Conservation (phyloP, 2,888 invertebrate genomes). For the Agapostemon virescens region DNA sequence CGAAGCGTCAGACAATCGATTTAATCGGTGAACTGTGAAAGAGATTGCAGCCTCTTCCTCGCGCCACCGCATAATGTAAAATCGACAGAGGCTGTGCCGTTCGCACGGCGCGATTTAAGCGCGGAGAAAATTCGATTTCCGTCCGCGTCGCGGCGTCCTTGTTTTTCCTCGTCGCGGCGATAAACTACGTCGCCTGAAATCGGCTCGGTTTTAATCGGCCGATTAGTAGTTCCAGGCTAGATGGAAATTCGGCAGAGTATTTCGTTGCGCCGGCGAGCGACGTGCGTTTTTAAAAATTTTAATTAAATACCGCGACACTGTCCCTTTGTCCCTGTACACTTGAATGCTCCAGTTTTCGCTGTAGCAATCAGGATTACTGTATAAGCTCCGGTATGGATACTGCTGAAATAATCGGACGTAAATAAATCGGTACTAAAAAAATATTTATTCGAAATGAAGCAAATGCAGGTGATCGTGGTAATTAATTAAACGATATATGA, state of each 20-base stretch:
- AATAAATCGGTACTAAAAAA: not conserved
- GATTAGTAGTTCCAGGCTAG: conserved; percentile 1
- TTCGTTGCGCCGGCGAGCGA: not conserved
- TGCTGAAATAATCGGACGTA: not conserved
- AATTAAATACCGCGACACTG: not conserved
- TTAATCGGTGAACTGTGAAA: conserved; percentile 72
- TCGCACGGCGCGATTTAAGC: conserved; percentile 43
- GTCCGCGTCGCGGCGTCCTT: conserved; percentile 8
- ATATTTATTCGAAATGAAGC: not conserved
- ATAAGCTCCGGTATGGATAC: not conserved
- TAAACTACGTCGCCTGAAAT: conserved; percentile 15
- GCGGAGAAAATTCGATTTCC: conserved; percentile 57
- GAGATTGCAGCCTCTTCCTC: conserved; percentile 65
- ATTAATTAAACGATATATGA: not conserved
- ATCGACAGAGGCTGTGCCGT: conserved; percentile 46
- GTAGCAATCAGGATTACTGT: not conserved
- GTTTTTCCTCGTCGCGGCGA: conserved; percentile 10
- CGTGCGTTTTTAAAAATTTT: not conserved
- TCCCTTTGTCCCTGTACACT: not conserved
- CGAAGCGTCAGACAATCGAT: conserved; percentile 71
- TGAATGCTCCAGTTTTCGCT: not conserved
- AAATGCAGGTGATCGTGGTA: not conserved
- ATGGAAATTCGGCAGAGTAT: not conserved
- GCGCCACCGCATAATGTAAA: conserved; percentile 62
- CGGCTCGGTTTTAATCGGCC: conserved; percentile 4